Percentiles rank a stretch among this genome's conserved stretches.
Evolutionary conservation across 2,113 vertebrate genomes (phyloP).

Genomic region (Marmota monax): DNA sequence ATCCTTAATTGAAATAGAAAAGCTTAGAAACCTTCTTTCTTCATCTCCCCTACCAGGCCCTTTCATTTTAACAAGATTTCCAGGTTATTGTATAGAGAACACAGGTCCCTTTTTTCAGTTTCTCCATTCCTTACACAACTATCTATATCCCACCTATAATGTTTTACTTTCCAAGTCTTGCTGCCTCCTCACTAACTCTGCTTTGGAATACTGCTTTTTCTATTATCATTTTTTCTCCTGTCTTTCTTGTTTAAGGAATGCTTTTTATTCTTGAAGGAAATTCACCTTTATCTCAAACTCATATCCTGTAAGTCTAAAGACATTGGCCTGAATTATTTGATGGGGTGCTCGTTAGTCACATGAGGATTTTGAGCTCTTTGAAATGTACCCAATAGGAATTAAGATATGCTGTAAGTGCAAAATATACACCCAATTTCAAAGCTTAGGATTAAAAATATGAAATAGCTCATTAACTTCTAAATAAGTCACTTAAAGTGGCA

Average conservation of each 20-base stretch:
- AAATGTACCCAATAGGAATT: background rate
- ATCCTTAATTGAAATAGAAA: background rate
- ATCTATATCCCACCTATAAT: background rate
- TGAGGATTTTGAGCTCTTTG: background rate
- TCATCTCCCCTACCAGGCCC: fast-evolving
- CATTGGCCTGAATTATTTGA: background rate
- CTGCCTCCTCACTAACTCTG: background rate
- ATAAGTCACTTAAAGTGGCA: background rate
- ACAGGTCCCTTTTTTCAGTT: background rate
- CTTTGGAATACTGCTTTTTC: background rate
- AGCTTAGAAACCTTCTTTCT: background rate
- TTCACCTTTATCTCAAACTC: background rate
- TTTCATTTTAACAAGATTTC: background rate
- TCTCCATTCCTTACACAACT: background rate
- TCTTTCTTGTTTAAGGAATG: background rate
- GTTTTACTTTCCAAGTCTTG: background rate
- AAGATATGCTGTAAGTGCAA: background rate
- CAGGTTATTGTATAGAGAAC: background rate
- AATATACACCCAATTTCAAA: background rate
- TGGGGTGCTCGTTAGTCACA: background rate
- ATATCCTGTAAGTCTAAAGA: background rate
- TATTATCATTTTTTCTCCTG: background rate
- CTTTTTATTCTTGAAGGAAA: background rate
- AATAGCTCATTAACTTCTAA: background rate
- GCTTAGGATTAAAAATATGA: background rate